phyloP scores from a whole-genome alignment of 1,140 invertebrate species.

The Aphaenogaster ashmeadi region DNA sequence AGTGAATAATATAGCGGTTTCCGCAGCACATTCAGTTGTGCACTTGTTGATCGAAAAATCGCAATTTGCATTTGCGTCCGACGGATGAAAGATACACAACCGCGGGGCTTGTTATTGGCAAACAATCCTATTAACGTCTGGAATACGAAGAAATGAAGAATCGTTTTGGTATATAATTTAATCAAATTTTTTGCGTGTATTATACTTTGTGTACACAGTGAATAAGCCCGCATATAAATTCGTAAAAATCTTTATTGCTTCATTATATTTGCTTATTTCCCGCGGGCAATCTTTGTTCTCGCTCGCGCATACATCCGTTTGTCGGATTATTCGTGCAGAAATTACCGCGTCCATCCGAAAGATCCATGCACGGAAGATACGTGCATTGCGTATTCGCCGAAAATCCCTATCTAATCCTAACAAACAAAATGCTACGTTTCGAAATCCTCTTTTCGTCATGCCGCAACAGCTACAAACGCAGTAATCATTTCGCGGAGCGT shows the following conservation, averaged over 20 bases:
- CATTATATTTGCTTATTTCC: not conserved
- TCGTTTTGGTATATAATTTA: not conserved
- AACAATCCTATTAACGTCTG: constrained; percentile 4
- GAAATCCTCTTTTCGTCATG: constrained; percentile 39
- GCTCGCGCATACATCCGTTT: not conserved
- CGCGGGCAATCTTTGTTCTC: not conserved
- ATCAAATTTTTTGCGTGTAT: not conserved
- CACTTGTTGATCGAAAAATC: constrained; percentile 48
- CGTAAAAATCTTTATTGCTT: not conserved
- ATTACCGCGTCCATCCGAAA: not conserved
- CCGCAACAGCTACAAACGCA: constrained; percentile 22
- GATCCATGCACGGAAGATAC: not conserved
- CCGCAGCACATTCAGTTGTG: not conserved
- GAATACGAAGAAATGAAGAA: not conserved
- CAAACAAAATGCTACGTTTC: constrained; percentile 35
- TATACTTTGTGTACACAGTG: no score
- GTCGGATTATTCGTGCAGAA: not conserved
- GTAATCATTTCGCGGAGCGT: constrained; percentile 34
- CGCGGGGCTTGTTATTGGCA: not conserved
- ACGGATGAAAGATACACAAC: constrained; percentile 42
- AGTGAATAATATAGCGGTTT: constrained; percentile 27
- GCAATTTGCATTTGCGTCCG: constrained; percentile 33
- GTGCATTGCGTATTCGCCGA: not conserved
- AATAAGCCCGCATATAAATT: not conserved
- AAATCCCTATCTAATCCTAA: constrained; percentile 36